Evolutionary conservation across 64 coral and sea anemone species (phyloP).

Genomic region (Cladopsammia gracilis): DNA sequence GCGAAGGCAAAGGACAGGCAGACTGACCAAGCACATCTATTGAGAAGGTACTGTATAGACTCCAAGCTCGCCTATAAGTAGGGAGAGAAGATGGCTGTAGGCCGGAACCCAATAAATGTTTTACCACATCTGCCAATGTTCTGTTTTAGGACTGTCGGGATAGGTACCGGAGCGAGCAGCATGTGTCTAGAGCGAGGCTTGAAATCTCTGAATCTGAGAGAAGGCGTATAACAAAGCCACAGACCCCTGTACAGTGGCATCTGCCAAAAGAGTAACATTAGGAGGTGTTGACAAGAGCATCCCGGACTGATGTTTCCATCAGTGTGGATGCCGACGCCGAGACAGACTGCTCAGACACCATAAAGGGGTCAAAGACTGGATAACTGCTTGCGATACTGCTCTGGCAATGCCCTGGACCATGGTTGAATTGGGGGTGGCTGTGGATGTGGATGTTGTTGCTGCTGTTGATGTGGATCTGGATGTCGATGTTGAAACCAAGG

Average conservation of each 20-base stretch:
- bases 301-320: background rate
- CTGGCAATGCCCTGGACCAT: background rate
- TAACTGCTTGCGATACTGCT: slow-evolving; percentile 2
- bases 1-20: background rate
- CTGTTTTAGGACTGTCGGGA: slow-evolving; percentile 4
- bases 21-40: background rate
- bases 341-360: background rate
- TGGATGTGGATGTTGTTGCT: background rate
- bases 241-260: slow-evolving; percentile 14
- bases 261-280: background rate
- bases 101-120: slow-evolving; percentile 2
- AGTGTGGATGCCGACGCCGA: background rate
- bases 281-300: background rate
- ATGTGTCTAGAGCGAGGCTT: slow-evolving; percentile 6
- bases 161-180: background rate
- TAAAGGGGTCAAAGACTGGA: slow-evolving; percentile 7
- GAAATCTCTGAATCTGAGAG: slow-evolving; percentile 2
- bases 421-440: slow-evolving; percentile 13
- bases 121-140: background rate
- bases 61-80: background rate
- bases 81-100: slow-evolving; percentile 2
- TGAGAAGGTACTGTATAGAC: background rate
- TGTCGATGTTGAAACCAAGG: background rate
- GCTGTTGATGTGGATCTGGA: background rate
- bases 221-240: background rate